Conservation (phyloP, 2,797 vertebrate species). For the Mycteria americana region DNA sequence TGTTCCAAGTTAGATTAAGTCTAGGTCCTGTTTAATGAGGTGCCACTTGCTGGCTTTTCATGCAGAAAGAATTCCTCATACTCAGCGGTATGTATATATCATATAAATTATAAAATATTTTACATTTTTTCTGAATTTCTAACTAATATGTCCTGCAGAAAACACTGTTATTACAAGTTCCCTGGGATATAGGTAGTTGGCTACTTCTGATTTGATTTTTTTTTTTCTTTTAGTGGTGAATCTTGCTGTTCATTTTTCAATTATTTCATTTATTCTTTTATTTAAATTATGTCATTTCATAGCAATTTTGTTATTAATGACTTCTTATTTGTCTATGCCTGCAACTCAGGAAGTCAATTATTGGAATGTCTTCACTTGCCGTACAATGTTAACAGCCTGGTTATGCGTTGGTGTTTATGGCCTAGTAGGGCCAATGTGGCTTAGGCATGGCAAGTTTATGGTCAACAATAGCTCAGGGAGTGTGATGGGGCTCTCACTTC, state of each 20-base stretch:
- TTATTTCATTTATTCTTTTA: not conserved
- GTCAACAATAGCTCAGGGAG: not conserved
- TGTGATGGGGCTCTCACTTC: not conserved
- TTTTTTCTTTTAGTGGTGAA: conserved; percentile 18
- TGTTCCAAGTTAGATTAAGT: conserved; percentile 80
- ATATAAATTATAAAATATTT: conserved; percentile 79
- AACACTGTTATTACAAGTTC: conserved; percentile 76
- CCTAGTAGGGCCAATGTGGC: not conserved
- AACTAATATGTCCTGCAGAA: conserved; percentile 72
- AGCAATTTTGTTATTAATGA: not conserved
- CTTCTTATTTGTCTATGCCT: not conserved
- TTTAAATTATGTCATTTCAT: not conserved
- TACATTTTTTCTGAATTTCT: conserved; percentile 64
- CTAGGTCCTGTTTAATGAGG: conserved; percentile 81
- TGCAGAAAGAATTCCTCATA: conserved; percentile 75
- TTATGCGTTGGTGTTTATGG: not conserved
- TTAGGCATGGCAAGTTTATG: not conserved
- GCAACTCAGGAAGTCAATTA: not conserved
- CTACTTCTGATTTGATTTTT: conserved; percentile 70
- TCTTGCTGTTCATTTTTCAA: conserved; percentile 43
- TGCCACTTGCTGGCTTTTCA: conserved; percentile 77
- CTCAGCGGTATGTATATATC: conserved; percentile 73
- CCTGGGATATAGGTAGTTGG: conserved; percentile 64
- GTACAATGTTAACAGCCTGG: not conserved
- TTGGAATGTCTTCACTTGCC: not conserved